A percentile compares a stretch with the other conserved stretches of the same genome.
Evolutionary conservation across 2,797 vertebrate genomes (phyloP).

Genomic region (Takifugu rubripes): DNA sequence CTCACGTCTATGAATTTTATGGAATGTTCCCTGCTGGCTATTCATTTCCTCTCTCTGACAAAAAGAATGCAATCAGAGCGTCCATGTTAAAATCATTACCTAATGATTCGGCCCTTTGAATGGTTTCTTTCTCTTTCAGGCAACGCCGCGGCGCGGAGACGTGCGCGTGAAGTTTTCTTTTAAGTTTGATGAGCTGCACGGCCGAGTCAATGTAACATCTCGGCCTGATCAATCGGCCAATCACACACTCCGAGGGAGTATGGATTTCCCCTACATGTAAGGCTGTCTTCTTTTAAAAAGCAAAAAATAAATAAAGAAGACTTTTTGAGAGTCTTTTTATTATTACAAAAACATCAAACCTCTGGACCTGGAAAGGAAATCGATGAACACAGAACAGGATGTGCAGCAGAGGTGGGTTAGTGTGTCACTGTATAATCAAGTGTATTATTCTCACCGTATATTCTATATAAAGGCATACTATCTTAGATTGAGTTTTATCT

Average conservation of each 20-base stretch:
- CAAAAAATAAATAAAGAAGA: neutral
- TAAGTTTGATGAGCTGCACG: conserved; percentile 19
- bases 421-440: too few species aligned
- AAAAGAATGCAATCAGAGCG: conserved; percentile 63
- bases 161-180: conserved; percentile 34
- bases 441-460: too few species aligned
- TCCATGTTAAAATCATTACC: conserved; percentile 71
- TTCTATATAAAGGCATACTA: too few species aligned
- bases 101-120: conserved; percentile 68
- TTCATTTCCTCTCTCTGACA: conserved; percentile 65
- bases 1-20: conserved; percentile 51
- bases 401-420: too few species aligned
- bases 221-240: conserved; percentile 25
- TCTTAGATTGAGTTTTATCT: too few species aligned
- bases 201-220: conserved; percentile 23
- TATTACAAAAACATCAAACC: neutral
- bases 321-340: neutral
- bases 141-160: conserved; percentile 31
- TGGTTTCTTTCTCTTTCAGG: conserved; percentile 46
- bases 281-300: neutral
- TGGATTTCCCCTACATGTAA: neutral
- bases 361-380: too few species aligned
- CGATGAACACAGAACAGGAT: too few species aligned
- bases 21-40: conserved; percentile 67
- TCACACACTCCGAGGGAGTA: conserved; percentile 2